These are phyloP conservation scores for Eulemur coronatus DNA, from an alignment of 2,797 vertebrate species.

Conservation along the genomic window DNA sequence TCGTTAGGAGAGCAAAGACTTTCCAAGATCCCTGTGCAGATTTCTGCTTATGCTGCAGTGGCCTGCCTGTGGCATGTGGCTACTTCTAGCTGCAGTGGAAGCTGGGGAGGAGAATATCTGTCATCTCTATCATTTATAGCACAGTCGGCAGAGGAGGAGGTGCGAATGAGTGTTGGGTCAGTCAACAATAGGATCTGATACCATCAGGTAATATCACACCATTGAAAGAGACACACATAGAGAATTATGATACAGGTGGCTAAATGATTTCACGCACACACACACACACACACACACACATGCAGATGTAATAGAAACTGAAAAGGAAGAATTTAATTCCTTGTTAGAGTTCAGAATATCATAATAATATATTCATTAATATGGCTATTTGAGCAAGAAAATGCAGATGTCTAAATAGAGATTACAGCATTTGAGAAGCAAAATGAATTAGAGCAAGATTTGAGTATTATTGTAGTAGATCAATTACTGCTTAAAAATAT, in stretches of 20 bases:
- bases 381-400: slow-evolving; percentile 1
- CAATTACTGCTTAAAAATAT: neutral
- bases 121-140: neutral
- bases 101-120: neutral
- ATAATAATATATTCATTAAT: neutral
- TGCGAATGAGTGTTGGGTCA: neutral
- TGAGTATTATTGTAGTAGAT: neutral
- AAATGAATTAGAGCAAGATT: neutral
- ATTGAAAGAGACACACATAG: neutral
- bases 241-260: neutral
- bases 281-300: neutral
- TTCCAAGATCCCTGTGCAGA: neutral
- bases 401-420: neutral
- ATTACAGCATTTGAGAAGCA: neutral
- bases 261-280: neutral
- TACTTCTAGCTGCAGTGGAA: neutral
- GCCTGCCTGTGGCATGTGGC: neutral
- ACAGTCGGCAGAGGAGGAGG: neutral
- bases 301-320: neutral
- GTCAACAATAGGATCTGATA: neutral
- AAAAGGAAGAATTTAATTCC: neutral
- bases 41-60: neutral
- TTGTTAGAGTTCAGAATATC: neutral
- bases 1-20: neutral
- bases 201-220: neutral